Evolutionary conservation across 1,140 invertebrate species (phyloP).

Genomic region (Eulimnadia texana): DNA sequence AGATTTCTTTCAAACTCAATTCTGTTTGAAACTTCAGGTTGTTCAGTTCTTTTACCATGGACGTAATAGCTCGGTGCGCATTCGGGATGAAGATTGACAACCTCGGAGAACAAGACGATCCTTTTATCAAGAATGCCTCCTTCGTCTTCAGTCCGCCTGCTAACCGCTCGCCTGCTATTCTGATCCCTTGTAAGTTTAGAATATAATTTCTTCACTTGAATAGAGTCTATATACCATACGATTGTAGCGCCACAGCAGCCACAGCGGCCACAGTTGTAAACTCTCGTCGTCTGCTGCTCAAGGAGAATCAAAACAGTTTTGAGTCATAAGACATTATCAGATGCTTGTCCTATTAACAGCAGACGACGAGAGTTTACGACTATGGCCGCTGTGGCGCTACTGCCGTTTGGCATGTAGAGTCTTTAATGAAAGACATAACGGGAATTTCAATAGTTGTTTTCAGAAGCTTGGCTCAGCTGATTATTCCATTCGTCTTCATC

Average conservation of each 20-base stretch:
- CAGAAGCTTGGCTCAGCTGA: background rate
- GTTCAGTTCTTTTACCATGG: slow-evolving; percentile 27
- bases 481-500: background rate
- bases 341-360: too few relatives aligned
- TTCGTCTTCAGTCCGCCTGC: slow-evolving; percentile 19
- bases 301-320: too few relatives aligned
- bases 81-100: slow-evolving; percentile 30
- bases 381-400: too few relatives aligned
- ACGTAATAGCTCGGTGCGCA: slow-evolving; percentile 28
- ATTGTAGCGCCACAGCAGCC: too few relatives aligned
- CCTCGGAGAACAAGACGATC: slow-evolving; percentile 27
- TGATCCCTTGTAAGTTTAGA: slow-evolving; percentile 7
- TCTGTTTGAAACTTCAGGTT: background rate
- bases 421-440: too few relatives aligned
- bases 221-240: too few relatives aligned
- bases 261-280: too few relatives aligned
- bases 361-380: too few relatives aligned
- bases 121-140: slow-evolving; percentile 25
- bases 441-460: background rate
- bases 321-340: too few relatives aligned
- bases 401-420: too few relatives aligned
- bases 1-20: background rate
- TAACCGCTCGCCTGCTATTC: background rate
- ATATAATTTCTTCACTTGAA: background rate
- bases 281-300: too few relatives aligned